Evolutionary conservation across 2,113 vertebrate genomes (phyloP), one percentile per base, ranked within the genome.

Genomic region (Lycaon pictus): DNA sequence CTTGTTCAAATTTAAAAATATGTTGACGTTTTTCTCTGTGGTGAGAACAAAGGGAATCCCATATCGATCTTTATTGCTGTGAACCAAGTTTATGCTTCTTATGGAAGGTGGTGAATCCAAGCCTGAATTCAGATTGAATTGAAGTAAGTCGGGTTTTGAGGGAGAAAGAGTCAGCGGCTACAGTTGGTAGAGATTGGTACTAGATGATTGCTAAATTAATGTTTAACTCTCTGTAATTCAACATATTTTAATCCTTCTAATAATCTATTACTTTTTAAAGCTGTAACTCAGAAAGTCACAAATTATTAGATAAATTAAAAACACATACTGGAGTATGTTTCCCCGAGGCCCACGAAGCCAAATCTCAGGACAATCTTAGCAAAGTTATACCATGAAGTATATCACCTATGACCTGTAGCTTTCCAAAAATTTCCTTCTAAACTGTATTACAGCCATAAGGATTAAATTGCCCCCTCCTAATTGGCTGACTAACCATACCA

Each of bases 221-320:
- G 5, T 93, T 93, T 79, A 91, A 79, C 56, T 65, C 10, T 63
- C 25, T 5, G 12, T 27, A 60, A 93, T 79, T 95, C 37, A 88
- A 48, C 19, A 23, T 62, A 58, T 96, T 90, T 94, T 74, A 96
- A 87, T 79, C 81, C 69, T 1, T 55, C n/a, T 71, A 7, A 56
- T 77, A 58, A 84, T 43, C 19, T 97, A 35, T 86, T 93, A 95
- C 16, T 80, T 95, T 94, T 56, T 60, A 58, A 90, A 90, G 48
- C 62, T 17, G 16, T 62, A 82, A 60, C 12, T 60, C 11, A 88
- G 56, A 95, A 87, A 74, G 32, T 53, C 17, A 63, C 37, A 88
- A 48, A 87, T 0, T 12, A 16, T 5, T 55, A 1, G 13, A 19
- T 88, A 88, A 60, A 53, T 72, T 90, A 60, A 94, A 92, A 74